Evolutionary conservation across 2,888 invertebrate genomes (phyloP).

Genomic region (Physocephala rufipes): DNA sequence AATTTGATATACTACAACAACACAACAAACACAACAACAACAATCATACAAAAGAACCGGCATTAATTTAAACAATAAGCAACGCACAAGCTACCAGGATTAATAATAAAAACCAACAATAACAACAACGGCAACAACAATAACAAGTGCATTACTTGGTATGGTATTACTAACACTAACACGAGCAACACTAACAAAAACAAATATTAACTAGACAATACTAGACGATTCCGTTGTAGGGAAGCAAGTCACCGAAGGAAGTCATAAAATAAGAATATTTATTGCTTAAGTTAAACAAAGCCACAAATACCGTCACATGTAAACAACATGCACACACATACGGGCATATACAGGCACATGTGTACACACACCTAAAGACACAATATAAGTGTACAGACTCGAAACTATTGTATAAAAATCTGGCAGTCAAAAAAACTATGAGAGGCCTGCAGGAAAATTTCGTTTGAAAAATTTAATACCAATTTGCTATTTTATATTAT

Average conservation of each 20-base stretch:
- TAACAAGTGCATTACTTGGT: neutral
- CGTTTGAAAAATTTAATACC: no score
- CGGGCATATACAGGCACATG: neutral
- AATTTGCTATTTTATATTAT: no score
- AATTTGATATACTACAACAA: neutral
- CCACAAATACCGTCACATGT: neutral
- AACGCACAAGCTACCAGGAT: no score
- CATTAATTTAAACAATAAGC: no score
- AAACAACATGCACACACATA: neutral
- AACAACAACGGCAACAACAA: neutral
- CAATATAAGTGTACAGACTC: no score
- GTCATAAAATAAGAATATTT: conserved; percentile 16
- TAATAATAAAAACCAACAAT: neutral
- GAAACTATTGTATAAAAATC: neutral
- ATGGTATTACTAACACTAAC: no score
- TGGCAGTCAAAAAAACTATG: neutral
- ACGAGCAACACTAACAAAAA: neutral
- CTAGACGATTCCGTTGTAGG: neutral
- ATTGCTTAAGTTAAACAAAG: conserved; percentile 1
- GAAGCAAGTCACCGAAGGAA: conserved; percentile 2
- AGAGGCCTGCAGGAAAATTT: neutral
- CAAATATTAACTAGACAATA: neutral
- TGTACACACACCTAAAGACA: no score
- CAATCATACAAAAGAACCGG: no score
- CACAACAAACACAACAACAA: neutral